Evolutionary conservation across 2,113 vertebrate genomes (phyloP), one percentile per base, ranked within the genome.

Genomic region (Pogonocichla stellata): DNA sequence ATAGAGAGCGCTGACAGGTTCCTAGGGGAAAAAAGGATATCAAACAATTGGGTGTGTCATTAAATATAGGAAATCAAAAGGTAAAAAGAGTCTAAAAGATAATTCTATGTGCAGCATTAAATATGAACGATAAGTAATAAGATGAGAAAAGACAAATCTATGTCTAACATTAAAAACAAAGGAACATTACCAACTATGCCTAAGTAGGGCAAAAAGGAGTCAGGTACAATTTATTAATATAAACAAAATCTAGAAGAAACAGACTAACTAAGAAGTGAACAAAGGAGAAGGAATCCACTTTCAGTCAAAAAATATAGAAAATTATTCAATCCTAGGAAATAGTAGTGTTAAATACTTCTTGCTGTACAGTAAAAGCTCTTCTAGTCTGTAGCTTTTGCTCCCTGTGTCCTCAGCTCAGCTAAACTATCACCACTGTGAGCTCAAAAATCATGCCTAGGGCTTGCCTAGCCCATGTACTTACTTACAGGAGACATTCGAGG

Each of bases 101-200:
- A 96, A 92, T 97, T 96, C 96, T 85, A 77, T 95, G 88, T 95
- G 95, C 92, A 77, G 80, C 95, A 97, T 97, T 97, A 97, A 97
- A 97, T 96, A 94, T 96, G 94, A 96, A 97, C 87, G 95, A 91
- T 96, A 96, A 96, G 89, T 95, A 97, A 97, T 97, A 97, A 97
- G 92, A 92, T 50, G 94, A 96, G 95, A 89, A 96, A 97, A 96
- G 86, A 92, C 95, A 94, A 93, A 97, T 95, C 83, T 93, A 58
- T 97, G 95, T 96, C 94, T 96, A 95, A 97, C 92, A 95, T 95
- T 96, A 94, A 95, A 96, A 97, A 96, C 92, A 97, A 96, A 96
- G 93, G 79, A 97, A 95, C 45, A 64, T 80, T 97, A 95, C 78
- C 91, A 93, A 97, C 94, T 91, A 91, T 96, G 92, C 70, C 92